phyloP scores from a whole-genome alignment of 2,888 invertebrate genomes.

The Amaurobius ferox region DNA sequence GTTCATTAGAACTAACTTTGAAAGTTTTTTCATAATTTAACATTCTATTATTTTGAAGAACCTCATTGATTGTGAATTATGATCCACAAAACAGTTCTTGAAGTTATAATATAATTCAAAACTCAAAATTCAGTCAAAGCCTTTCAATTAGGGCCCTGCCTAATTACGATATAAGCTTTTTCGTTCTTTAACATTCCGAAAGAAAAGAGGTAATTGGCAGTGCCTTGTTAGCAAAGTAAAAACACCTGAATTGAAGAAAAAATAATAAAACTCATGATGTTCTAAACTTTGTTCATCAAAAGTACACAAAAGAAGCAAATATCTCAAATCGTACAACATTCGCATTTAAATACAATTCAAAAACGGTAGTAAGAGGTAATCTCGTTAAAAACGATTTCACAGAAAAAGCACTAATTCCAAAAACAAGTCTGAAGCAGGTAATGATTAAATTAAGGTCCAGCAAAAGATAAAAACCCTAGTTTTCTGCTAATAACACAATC shows the following conservation, averaged over 20 bases:
- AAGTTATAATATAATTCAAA: no score
- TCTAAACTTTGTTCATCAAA: constrained; percentile 11
- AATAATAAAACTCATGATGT: not conserved
- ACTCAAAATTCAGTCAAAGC: not conserved
- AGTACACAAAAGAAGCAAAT: not conserved
- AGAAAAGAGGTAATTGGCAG: not conserved
- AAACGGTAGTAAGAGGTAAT: constrained; percentile 10
- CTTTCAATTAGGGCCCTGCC: not conserved
- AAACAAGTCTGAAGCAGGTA: not conserved
- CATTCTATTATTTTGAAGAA: no score
- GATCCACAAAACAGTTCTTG: no score
- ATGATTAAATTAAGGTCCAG: not conserved
- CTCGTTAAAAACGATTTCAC: constrained; percentile 7
- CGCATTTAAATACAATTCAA: constrained; percentile 7
- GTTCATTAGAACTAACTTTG: no score
- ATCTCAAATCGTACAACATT: constrained; percentile 4
- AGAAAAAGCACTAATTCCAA: not conserved
- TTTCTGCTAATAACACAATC: constrained; percentile 68
- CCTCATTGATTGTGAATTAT: no score
- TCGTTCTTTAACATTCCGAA: not conserved
- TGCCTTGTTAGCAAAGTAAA: not conserved
- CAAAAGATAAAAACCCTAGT: constrained; percentile 51
- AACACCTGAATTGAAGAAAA: not conserved
- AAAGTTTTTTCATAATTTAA: no score
- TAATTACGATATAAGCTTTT: not conserved